These are phyloP conservation scores for Bos javanicus DNA, from an alignment of 2,113 vertebrate species.

Conservation along the genomic window DNA sequence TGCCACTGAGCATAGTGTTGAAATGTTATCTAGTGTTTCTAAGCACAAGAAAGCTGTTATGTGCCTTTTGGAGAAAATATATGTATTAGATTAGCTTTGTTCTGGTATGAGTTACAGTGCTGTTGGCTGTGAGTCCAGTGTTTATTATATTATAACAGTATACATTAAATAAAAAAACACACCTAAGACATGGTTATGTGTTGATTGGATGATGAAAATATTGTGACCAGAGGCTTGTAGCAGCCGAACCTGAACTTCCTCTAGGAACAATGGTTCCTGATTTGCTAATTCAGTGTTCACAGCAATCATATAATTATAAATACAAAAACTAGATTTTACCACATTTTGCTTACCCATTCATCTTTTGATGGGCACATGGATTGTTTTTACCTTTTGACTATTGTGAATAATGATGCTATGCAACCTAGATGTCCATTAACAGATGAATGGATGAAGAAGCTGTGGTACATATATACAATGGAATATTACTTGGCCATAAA, in stretches of 20 bases:
- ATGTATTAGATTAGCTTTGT: neutral
- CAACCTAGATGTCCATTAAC: neutral
- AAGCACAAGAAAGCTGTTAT: neutral
- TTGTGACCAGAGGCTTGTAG: neutral
- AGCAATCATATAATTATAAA: neutral
- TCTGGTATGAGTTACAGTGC: neutral
- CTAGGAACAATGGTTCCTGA: neutral
- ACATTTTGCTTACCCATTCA: neutral
- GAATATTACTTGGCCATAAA: neutral
- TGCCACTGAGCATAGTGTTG: neutral
- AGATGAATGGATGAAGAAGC: neutral
- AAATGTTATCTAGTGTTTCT: neutral
- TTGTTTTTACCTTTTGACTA: neutral
- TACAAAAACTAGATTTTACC: neutral
- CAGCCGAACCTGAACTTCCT: neutral
- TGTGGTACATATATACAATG: neutral
- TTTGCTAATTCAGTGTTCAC: neutral
- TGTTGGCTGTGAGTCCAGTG: neutral
- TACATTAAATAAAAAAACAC: neutral
- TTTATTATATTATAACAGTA: neutral
- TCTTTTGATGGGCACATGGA: neutral
- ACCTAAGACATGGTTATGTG: neutral
- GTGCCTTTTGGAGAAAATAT: neutral
- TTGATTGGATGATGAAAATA: neutral
- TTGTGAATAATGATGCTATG: neutral